Conservation (phyloP, 2,888 invertebrate species). For the Erebia epiphron region DNA sequence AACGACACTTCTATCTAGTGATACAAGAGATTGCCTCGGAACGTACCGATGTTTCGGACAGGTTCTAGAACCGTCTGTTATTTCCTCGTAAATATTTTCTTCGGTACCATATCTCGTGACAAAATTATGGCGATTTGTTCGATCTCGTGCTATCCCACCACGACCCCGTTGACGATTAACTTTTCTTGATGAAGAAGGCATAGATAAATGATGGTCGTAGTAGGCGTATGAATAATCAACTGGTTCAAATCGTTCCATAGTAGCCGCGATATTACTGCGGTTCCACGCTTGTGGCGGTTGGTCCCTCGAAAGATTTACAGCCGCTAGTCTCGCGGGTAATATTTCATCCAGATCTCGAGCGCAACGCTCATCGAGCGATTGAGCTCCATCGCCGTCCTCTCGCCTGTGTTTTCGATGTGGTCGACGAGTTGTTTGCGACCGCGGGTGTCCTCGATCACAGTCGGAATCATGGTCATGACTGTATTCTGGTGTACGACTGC, state of each 20-base stretch:
- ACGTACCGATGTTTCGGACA: constrained; percentile 78
- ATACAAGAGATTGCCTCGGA: constrained; percentile 84
- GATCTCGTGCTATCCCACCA: constrained; percentile 69
- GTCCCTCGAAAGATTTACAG: constrained; percentile 72
- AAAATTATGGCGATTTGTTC: constrained; percentile 85
- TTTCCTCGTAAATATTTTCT: constrained; percentile 92
- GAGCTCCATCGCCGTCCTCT: constrained; percentile 75
- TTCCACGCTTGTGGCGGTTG: constrained; percentile 82
- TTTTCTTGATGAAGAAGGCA: constrained; percentile 80
- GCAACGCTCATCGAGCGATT: constrained; percentile 75
- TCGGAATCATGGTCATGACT: constrained; percentile 68
- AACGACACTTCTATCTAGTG: constrained; percentile 87
- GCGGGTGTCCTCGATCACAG: constrained; percentile 64
- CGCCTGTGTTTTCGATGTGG: constrained; percentile 67
- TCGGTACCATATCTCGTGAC: constrained; percentile 92
- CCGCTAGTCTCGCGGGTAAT: constrained; percentile 76
- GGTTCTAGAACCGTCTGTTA: constrained; percentile 85
- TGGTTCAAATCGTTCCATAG: constrained; percentile 86
- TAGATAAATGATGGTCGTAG: constrained; percentile 88
- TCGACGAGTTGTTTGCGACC: constrained; percentile 71
- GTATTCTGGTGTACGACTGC: constrained; percentile 76
- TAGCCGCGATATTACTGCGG: constrained; percentile 85
- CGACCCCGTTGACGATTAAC: constrained; percentile 73
- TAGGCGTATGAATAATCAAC: constrained; percentile 93
- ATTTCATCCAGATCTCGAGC: constrained; percentile 79